phyloP scores from a whole-genome alignment of 1,140 invertebrate genomes.

The Solen grandis region DNA sequence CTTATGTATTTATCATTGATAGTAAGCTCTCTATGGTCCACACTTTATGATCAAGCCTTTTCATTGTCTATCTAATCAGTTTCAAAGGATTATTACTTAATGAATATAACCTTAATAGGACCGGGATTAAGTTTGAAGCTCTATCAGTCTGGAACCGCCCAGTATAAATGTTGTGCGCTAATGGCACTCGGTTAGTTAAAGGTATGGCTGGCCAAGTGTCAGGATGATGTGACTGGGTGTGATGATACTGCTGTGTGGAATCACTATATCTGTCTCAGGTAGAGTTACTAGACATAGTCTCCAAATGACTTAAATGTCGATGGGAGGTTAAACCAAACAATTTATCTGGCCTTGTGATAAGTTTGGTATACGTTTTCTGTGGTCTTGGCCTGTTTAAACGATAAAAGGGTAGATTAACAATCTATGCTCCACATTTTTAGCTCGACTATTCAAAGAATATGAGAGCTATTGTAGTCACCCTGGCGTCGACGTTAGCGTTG shows the following conservation, averaged over 20 bases:
- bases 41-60: no score
- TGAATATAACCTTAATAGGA: not conserved
- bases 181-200: not conserved
- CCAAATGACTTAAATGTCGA: not conserved
- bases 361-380: not conserved
- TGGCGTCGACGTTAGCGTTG: not conserved
- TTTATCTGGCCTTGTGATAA: not conserved
- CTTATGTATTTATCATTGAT: no score
- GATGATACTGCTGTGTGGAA: not conserved
- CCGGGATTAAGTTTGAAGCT: not conserved
- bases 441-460: not conserved
- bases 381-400: not conserved
- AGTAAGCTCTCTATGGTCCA: no score
- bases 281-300: not conserved
- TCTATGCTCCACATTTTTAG: no score
- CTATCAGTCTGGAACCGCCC: not conserved
- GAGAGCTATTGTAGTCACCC: not conserved
- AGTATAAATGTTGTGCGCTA: no score
- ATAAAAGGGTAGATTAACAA: no score
- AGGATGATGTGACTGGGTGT: not conserved
- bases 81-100: not conserved
- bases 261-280: not conserved
- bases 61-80: no score
- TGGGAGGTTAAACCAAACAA: not conserved
- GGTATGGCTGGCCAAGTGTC: not conserved